A percentile compares a stretch with the other conserved stretches of the same genome.
These are phyloP conservation scores for Timema podura DNA, from an alignment of 2,888 invertebrate species.

Conservation along the genomic window DNA sequence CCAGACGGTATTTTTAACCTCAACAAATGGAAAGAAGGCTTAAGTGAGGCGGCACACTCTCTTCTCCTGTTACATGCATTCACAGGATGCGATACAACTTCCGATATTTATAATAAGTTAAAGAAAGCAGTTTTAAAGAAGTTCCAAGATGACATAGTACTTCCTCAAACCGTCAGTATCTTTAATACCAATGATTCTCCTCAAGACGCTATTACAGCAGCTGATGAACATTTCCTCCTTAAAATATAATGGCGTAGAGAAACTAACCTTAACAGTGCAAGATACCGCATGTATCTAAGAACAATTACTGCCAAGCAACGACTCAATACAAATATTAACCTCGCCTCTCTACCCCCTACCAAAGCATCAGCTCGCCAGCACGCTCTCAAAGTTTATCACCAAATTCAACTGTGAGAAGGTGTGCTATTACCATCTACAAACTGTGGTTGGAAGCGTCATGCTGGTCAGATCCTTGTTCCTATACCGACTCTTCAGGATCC, in stretches of 20 bases:
- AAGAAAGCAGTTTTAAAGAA: conserved; percentile 7
- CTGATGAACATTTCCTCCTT: not conserved
- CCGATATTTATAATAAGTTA: conserved; percentile 8
- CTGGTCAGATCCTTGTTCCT: not conserved
- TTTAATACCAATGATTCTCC: not conserved
- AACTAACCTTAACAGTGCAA: not conserved
- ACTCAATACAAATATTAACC: not conserved
- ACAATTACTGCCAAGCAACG: not conserved
- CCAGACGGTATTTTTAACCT: not conserved
- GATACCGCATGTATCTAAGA: not conserved
- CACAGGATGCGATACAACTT: conserved; percentile 16
- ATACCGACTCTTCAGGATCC: not conserved
- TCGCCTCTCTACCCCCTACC: not conserved
- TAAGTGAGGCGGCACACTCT: conserved; percentile 10
- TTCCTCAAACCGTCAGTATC: conserved; percentile 4
- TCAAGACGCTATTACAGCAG: not conserved
- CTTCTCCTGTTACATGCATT: conserved; percentile 11
- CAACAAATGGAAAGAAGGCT: conserved; percentile 5
- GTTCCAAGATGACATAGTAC: not conserved
- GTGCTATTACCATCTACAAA: not conserved
- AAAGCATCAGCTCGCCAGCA: not conserved
- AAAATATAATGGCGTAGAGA: not conserved
- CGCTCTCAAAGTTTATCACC: not conserved
- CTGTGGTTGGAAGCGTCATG: not conserved
- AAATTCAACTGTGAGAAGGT: not conserved